Conservation (phyloP, 23 tunicate species). For the Oikopleura vanhoeffeni region DNA sequence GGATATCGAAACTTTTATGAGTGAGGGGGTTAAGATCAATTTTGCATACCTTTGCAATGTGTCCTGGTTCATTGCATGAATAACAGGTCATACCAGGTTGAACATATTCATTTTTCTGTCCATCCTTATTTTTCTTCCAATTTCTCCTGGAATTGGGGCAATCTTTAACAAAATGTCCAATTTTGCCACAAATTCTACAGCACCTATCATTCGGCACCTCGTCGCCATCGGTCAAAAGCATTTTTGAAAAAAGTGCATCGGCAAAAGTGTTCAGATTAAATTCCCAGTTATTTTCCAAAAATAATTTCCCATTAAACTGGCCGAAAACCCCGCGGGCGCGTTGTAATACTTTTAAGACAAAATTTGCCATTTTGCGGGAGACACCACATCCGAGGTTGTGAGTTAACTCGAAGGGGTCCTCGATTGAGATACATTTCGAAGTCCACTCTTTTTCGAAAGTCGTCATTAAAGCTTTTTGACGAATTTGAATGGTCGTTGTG, state of each 20-base stretch:
- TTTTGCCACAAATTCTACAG: conserved; percentile 72
- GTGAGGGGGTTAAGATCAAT: no score
- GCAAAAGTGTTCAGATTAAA: conserved; percentile 26
- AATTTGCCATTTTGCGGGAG: conserved; percentile 59
- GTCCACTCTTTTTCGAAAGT: conserved; percentile 91
- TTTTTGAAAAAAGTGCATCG: conserved; percentile 15
- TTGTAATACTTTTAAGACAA: conserved; percentile 19
- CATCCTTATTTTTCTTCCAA: conserved; percentile 19
- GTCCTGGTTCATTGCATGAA: conserved; percentile 35
- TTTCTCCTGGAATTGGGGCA: conserved; percentile 49
- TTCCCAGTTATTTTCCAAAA: no score
- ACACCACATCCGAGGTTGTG: conserved; percentile 80
- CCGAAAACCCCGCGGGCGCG: background rate
- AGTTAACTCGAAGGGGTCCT: conserved; percentile 68
- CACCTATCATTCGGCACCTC: conserved; percentile 80
- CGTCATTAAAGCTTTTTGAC: conserved; percentile 38
- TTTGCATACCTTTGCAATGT: conserved; percentile 48
- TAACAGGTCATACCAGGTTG: conserved; percentile 19
- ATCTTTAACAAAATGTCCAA: conserved; percentile 71
- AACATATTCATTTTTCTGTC: background rate
- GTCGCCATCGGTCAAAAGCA: conserved; percentile 38
- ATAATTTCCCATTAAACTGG: background rate
- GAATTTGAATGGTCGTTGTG: conserved; percentile 33
- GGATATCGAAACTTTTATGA: no score
- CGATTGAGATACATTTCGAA: conserved; percentile 64